Evolutionary conservation across 1,140 invertebrate genomes (phyloP).

Genomic region (Drosophila parvula): DNA sequence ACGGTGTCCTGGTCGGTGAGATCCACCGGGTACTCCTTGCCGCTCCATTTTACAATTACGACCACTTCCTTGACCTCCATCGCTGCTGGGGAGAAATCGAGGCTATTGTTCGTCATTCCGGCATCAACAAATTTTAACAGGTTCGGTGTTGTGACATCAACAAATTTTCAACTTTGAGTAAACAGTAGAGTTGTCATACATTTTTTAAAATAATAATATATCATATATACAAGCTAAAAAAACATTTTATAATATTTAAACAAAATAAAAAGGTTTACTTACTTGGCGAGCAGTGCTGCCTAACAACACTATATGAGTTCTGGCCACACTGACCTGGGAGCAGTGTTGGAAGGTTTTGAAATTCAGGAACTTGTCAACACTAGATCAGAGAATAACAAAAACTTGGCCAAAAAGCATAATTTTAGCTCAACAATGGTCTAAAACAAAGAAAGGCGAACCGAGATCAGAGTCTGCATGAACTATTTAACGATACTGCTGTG

Average conservation of each 20-base stretch:
- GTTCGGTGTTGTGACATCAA: conserved; percentile 1
- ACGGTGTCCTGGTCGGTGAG: conserved; percentile 90
- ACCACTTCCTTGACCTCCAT: conserved; percentile 75
- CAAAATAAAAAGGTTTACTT: neutral
- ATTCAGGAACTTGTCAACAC: neutral
- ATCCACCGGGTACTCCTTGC: conserved; percentile 85
- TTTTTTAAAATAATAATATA: neutral
- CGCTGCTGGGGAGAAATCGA: neutral
- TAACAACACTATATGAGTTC: neutral
- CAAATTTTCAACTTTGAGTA: neutral
- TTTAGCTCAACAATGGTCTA: conserved; percentile 35
- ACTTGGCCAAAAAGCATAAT: conserved; percentile 11
- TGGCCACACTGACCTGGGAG: neutral
- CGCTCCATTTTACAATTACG: conserved; percentile 95
- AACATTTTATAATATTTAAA: neutral
- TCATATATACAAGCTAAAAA: neutral
- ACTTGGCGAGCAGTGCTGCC: neutral
- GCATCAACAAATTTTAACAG: neutral
- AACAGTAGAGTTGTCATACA: too few species aligned
- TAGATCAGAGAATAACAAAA: conserved; percentile 26
- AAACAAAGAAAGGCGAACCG: conserved; percentile 27
- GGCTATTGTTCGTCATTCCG: conserved; percentile 7
- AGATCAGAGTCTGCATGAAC: conserved; percentile 73
- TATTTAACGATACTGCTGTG: conserved; percentile 83
- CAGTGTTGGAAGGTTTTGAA: neutral